phyloP scores from a whole-genome alignment of 1,140 invertebrate genomes.

The Oreohelix idahoensis region DNA sequence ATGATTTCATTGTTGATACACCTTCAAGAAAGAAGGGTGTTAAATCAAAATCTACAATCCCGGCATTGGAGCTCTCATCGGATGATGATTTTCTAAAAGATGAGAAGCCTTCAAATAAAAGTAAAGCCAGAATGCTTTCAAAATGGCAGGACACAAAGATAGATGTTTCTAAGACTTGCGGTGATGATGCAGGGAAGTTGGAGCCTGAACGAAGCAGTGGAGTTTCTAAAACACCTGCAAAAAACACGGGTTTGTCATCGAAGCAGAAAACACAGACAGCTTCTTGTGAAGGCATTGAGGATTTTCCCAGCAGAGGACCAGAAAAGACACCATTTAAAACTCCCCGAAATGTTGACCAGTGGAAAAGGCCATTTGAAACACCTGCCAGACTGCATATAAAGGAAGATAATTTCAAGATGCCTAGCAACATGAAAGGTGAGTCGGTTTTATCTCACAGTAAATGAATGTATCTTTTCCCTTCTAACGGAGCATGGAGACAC shows the following conservation, averaged over 20 bases:
- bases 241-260: not conserved
- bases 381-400: not conserved
- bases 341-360: not conserved
- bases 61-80: not conserved
- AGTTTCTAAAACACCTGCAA: not conserved
- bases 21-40: not conserved
- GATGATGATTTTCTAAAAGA: not conserved
- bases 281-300: not conserved
- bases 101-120: not conserved
- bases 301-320: not conserved
- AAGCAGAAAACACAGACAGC: too few relatives aligned
- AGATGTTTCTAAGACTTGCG: not conserved
- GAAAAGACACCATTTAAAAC: not conserved
- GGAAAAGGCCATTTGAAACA: not conserved
- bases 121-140: not conserved
- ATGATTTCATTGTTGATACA: not conserved
- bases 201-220: not conserved
- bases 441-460: not conserved
- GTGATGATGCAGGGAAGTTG: not conserved
- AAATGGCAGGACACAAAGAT: not conserved
- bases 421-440: not conserved
- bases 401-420: not conserved
- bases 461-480: too few relatives aligned
- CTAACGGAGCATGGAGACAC: too few relatives aligned
- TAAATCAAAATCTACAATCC: not conserved